phyloP scores from a whole-genome alignment of 2,797 vertebrate genomes.

The Huso huso region DNA sequence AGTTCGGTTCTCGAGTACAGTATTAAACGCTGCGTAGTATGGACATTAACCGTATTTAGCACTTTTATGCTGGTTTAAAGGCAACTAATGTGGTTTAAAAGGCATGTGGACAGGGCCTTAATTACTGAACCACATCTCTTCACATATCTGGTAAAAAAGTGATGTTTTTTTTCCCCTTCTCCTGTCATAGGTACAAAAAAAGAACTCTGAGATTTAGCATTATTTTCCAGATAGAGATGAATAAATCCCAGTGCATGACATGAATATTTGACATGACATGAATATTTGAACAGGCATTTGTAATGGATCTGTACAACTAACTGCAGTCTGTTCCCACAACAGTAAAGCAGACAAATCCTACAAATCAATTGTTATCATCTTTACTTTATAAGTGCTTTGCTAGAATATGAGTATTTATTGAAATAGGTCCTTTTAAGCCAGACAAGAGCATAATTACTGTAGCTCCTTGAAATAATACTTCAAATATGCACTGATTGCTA shows the following conservation, averaged over 20 bases:
- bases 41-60: too few species aligned
- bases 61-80: too few species aligned
- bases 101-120: too few species aligned
- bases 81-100: too few species aligned
- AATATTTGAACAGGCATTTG: background rate
- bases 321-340: background rate
- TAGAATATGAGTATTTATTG: background rate
- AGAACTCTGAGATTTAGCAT: background rate
- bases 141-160: background rate
- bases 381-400: background rate
- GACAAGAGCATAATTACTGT: background rate
- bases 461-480: too few species aligned
- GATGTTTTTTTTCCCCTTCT: background rate
- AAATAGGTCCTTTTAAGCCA: background rate
- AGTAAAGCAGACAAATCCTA: background rate
- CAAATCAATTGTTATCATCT: slow-evolving; percentile 1
- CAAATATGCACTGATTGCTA: too few species aligned
- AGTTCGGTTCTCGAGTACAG: too few species aligned
- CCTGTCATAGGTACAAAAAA: background rate
- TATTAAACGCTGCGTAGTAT: too few species aligned
- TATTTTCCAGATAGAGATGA: slow-evolving; percentile 1
- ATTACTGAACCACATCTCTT: too few species aligned
- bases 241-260: background rate
- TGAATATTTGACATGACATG: background rate
- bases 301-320: background rate